These are phyloP conservation scores for Laothoe populi DNA, from an alignment of 2,888 invertebrate genomes.

Conservation along the genomic window DNA sequence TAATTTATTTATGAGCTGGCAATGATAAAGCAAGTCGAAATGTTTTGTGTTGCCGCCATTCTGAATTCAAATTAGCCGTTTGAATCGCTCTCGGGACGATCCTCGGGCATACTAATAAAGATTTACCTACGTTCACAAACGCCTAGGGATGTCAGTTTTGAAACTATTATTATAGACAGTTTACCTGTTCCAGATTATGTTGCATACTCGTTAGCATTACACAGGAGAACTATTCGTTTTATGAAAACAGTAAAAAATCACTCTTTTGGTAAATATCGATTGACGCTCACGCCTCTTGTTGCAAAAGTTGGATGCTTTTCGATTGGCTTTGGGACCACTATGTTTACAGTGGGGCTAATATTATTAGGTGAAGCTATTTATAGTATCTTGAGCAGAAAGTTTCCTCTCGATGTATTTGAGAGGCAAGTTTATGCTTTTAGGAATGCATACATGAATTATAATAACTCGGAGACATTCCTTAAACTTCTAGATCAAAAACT, in stretches of 20 bases:
- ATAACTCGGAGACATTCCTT: no score
- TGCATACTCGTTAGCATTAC: not conserved
- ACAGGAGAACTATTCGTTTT: not conserved
- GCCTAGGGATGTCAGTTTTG: constrained; percentile 36
- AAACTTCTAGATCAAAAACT: no score
- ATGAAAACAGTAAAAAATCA: not conserved
- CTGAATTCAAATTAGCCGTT: constrained; percentile 75
- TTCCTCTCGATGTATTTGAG: no score
- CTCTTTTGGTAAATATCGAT: no score
- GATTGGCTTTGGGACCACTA: no score
- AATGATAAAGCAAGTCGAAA: constrained; percentile 52
- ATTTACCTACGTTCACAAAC: constrained; percentile 50
- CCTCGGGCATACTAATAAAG: constrained; percentile 55
- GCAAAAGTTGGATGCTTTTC: no score
- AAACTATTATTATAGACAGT: constrained; percentile 19
- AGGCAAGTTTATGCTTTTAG: no score
- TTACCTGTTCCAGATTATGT: not conserved
- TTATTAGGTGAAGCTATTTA: no score
- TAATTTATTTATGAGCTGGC: constrained; percentile 72
- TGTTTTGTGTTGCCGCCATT: constrained; percentile 52
- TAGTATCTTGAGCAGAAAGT: no score
- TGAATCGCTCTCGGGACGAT: constrained; percentile 67
- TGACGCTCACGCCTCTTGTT: no score
- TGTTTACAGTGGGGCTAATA: no score
- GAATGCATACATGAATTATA: no score